These are phyloP conservation scores for Hypomesus transpacificus DNA, from an alignment of 2,113 vertebrate genomes.

Conservation along the genomic window DNA sequence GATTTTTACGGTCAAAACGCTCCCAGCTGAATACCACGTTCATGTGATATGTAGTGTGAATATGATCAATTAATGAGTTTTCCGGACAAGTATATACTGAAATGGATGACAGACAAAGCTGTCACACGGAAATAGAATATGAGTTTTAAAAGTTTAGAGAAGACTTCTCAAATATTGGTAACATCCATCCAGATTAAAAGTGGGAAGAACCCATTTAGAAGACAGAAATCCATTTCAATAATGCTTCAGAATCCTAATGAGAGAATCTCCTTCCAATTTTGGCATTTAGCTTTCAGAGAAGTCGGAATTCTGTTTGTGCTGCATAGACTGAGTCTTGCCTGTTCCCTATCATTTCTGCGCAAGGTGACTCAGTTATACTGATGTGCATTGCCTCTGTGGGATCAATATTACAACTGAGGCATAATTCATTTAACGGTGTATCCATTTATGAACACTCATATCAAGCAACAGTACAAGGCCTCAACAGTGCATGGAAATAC, in stretches of 20 bases:
- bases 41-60: not conserved
- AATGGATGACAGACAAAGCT: too few species aligned
- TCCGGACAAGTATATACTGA: too few species aligned
- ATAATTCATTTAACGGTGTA: constrained; percentile 25
- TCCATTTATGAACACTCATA: too few species aligned
- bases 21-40: not conserved
- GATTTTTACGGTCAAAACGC: constrained; percentile 25
- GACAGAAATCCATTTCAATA: constrained; percentile 53
- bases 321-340: constrained; percentile 22
- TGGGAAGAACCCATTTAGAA: constrained; percentile 38
- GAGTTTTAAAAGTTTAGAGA: too few species aligned
- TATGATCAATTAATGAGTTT: not conserved
- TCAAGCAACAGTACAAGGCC: too few species aligned
- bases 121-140: too few species aligned
- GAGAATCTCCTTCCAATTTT: constrained; percentile 37
- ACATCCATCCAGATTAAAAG: constrained; percentile 26
- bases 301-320: constrained; percentile 54
- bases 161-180: too few species aligned
- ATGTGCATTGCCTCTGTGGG: constrained; percentile 20
- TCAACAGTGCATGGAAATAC: too few species aligned
- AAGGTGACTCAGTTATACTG: constrained; percentile 45
- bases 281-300: constrained; percentile 48
- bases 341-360: constrained; percentile 12
- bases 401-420: constrained; percentile 26
- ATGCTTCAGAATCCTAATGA: constrained; percentile 46